A percentile compares a stretch with the other conserved stretches of the same genome.
These are phyloP conservation scores for Drosophila infuscata DNA, from an alignment of 2,888 invertebrate genomes.

Conservation along the genomic window DNA sequence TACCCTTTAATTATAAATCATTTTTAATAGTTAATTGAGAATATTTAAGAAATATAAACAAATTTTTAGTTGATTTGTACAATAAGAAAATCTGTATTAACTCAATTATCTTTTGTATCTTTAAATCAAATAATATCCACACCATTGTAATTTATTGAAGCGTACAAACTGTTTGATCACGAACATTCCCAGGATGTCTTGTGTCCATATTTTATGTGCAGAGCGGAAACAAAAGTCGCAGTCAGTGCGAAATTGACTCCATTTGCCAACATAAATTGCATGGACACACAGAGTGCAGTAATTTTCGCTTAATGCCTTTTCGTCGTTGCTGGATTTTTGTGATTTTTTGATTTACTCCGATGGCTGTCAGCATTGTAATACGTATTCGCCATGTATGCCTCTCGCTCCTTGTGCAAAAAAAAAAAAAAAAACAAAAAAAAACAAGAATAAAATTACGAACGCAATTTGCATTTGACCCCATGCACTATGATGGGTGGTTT, in stretches of 20 bases:
- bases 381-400: constrained; percentile 54
- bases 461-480: constrained; percentile 60
- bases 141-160: constrained; percentile 21
- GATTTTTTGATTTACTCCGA: constrained; percentile 67
- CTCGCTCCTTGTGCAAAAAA: constrained; percentile 48
- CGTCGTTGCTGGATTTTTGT: constrained; percentile 14
- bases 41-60: too few relatives aligned
- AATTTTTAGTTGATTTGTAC: not conserved
- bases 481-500: constrained; percentile 7
- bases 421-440: not conserved
- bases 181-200: constrained; percentile 16
- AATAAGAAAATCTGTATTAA: not conserved
- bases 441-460: constrained; percentile 35
- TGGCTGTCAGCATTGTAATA: constrained; percentile 66
- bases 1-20: too few relatives aligned
- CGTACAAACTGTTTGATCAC: constrained; percentile 25
- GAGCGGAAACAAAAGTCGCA: constrained; percentile 41
- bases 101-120: not conserved
- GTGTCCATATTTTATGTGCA: constrained; percentile 33
- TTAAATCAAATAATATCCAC: not conserved
- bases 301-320: constrained; percentile 30
- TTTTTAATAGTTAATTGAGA: not conserved
- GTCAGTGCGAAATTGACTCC: constrained; percentile 47
- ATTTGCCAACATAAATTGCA: constrained; percentile 65
- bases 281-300: constrained; percentile 17